phyloP scores from a whole-genome alignment of 2,888 invertebrate genomes.

The Gerosis bhagava region DNA sequence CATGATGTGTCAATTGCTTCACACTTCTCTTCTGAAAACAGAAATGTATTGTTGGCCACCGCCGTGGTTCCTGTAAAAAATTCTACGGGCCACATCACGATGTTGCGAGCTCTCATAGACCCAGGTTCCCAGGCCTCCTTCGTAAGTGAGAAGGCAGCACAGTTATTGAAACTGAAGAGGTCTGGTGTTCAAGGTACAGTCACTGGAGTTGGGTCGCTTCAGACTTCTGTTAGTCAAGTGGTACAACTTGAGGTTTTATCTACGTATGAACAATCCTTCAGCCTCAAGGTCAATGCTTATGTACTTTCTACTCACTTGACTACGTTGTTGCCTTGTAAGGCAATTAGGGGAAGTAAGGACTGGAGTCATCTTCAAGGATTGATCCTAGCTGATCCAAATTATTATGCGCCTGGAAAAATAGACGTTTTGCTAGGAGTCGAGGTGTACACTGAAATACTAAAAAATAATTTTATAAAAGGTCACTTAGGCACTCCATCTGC shows the following conservation, averaged over 20 bases:
- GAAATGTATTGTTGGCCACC: constrained; percentile 28
- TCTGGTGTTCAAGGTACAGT: constrained; percentile 20
- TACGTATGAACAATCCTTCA: constrained; percentile 23
- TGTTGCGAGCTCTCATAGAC: constrained; percentile 27
- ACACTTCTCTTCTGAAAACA: constrained; percentile 17
- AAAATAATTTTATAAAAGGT: constrained; percentile 16
- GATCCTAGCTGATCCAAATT: constrained; percentile 24
- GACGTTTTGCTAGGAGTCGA: constrained; percentile 22
- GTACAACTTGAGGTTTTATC: constrained; percentile 24
- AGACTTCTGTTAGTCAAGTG: constrained; percentile 18
- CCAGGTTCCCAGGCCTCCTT: constrained; percentile 30
- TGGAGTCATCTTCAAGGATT: constrained; percentile 20
- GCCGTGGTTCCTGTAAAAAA: constrained; percentile 27
- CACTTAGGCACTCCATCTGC: constrained; percentile 18
- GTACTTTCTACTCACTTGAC: constrained; percentile 19
- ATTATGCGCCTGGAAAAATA: constrained; percentile 16
- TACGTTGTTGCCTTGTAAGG: constrained; percentile 16
- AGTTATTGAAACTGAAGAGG: constrained; percentile 24
- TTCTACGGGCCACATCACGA: not conserved
- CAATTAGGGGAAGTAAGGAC: constrained; percentile 16
- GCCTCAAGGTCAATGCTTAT: constrained; percentile 23
- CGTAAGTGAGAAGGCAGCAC: constrained; percentile 24
- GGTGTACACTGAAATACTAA: constrained; percentile 13
- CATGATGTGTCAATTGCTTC: constrained; percentile 26
- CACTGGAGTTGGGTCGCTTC: constrained; percentile 26